Evolutionary conservation across 2,888 invertebrate species (phyloP), one percentile per base, ranked within the genome.

Genomic region (Ashinkailepas kermadecensis): DNA sequence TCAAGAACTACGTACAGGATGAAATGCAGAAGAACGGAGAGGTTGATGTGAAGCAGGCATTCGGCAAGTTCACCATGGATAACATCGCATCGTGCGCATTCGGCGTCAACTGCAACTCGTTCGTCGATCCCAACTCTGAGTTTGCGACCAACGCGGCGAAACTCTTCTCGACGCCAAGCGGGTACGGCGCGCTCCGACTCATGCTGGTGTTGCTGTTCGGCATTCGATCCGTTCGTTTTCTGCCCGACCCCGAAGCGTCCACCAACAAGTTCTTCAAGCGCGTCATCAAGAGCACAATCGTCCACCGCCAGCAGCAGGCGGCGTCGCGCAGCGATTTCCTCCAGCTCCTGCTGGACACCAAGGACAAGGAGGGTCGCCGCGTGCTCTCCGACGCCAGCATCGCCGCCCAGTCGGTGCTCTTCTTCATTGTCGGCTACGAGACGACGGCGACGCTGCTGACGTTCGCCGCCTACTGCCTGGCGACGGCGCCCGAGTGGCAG

Each of bases 11-110:
- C 23, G 10, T 67, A 15, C 59, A 13, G 15, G 12, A 59, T 15
- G 59, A 64, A 64, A 21, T 21, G 21, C 15, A 64, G 21, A 21
- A 15, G 15, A 15, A 64, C 8, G 64, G 7, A 13, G 21, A 81
- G 7, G 62, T 88, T 0, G 90, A 92, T 84, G 88, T 91, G 81
- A 89, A 90, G 39, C 90, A 91, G 78, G 88, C 90, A 82, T 89
- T 90, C 84, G 91, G 90, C 9, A 89, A 89, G 84, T 91, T 90
- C 85, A 89, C 91, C 0, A 91, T 91, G 87, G 91, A 91, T 85
- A 90, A 91, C 3, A 91, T 91, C 59, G 91, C 90, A 0, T 90
- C 89, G 81, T 90, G 91, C 82, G 91, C 91, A 21, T 91, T 91
- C 85, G 91, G 91, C 56, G 87, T 91, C n/a, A 90, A 91, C 83